Conservation (phyloP, 2,888 invertebrate genomes). For the Ischnus inquisitorius region DNA sequence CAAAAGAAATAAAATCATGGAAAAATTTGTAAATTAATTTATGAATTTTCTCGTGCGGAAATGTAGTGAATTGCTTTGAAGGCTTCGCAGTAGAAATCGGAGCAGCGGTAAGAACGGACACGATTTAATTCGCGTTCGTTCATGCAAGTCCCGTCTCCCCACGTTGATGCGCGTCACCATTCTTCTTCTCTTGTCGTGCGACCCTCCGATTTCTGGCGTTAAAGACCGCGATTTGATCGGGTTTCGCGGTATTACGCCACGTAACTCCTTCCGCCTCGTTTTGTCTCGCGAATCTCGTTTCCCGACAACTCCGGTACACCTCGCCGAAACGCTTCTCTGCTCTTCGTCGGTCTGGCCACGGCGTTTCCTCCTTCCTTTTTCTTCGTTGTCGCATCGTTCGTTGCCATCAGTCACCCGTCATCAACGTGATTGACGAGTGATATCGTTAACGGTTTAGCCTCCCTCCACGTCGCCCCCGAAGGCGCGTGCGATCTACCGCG, state of each 20-base stretch:
- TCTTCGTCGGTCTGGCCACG: constrained; percentile 68
- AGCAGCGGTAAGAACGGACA: constrained; percentile 59
- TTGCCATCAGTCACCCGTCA: constrained; percentile 78
- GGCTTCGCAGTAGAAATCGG: constrained; percentile 36
- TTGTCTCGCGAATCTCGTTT: constrained; percentile 48
- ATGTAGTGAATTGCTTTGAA: background rate
- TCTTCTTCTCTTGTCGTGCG: constrained; percentile 32
- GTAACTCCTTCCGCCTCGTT: constrained; percentile 69
- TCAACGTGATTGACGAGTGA: constrained; percentile 84
- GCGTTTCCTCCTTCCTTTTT: constrained; percentile 43
- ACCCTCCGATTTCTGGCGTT: constrained; percentile 67
- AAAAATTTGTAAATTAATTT: constrained; percentile 5
- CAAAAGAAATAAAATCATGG: background rate
- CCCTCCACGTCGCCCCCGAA: constrained; percentile 59
- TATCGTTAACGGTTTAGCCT: constrained; percentile 83
- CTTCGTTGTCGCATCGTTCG: constrained; percentile 67
- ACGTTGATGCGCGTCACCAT: constrained; percentile 55
- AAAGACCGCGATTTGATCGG: constrained; percentile 78
- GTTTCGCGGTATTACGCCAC: constrained; percentile 74
- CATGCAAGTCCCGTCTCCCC: constrained; percentile 75
- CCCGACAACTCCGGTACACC: constrained; percentile 22
- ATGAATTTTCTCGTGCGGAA: background rate
- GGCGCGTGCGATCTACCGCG: constrained; percentile 79
- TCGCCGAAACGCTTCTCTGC: constrained; percentile 34
- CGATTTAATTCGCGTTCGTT: constrained; percentile 80